Evolutionary conservation across 2,113 vertebrate genomes (phyloP).

Genomic region (Saguinus imperator): DNA sequence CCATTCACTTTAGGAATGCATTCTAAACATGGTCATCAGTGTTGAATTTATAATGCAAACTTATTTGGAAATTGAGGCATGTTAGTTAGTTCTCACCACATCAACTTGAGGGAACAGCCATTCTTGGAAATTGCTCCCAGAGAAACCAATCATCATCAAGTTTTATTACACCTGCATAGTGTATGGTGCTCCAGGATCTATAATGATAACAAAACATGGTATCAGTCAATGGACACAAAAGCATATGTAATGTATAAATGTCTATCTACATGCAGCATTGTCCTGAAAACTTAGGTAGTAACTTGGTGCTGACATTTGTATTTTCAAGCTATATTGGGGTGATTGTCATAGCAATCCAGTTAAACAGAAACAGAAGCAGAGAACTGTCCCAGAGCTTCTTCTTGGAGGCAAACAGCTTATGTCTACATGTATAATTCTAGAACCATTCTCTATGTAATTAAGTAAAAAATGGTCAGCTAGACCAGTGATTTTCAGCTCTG

Average conservation of each 20-base stretch:
- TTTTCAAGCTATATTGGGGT: constrained; percentile 28
- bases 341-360: neutral
- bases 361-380: neutral
- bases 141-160: too few species aligned
- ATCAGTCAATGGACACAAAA: constrained; percentile 27
- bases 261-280: neutral
- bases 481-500: neutral
- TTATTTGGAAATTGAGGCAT: too few species aligned
- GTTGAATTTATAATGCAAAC: too few species aligned
- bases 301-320: neutral
- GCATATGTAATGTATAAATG: neutral
- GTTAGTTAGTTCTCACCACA: too few species aligned
- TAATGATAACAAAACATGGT: constrained; percentile 42
- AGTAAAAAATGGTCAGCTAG: constrained; percentile 36
- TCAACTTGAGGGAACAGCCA: too few species aligned
- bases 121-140: too few species aligned
- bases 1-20: too few species aligned
- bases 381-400: neutral
- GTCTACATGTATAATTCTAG: constrained; percentile 2
- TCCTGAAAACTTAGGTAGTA: neutral
- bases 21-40: too few species aligned
- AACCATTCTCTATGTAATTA: constrained; percentile 26
- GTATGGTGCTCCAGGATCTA: too few species aligned
- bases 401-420: neutral
- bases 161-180: too few species aligned